phyloP scores from a whole-genome alignment of 2,113 vertebrate genomes.

The Salminus brasiliensis region DNA sequence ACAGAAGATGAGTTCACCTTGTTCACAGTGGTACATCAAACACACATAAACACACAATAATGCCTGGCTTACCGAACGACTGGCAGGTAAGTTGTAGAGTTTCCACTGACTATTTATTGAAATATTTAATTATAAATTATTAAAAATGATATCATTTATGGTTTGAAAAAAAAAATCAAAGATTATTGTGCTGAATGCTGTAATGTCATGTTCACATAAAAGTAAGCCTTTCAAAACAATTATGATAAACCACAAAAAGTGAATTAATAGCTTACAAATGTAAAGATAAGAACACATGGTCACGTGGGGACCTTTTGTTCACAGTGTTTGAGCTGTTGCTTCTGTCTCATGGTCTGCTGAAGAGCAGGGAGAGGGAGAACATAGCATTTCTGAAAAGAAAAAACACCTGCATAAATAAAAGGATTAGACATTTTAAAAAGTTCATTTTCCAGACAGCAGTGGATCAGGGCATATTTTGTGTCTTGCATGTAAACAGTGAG shows the following conservation, averaged over 20 bases:
- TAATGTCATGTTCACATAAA: neutral
- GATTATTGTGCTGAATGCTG: neutral
- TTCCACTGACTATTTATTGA: slow-evolving; percentile 25
- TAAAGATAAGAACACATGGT: too few species aligned
- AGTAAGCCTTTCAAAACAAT: neutral
- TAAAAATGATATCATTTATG: too few species aligned
- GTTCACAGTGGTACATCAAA: slow-evolving; percentile 48
- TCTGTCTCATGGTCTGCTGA: slow-evolving; percentile 21
- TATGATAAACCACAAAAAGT: neutral
- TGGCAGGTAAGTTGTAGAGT: slow-evolving; percentile 16
- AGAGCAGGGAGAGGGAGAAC: slow-evolving; percentile 65
- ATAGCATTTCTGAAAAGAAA: slow-evolving; percentile 54
- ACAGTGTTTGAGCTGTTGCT: too few species aligned
- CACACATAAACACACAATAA: neutral
- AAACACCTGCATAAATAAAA: neutral
- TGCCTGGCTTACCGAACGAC: neutral
- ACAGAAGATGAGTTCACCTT: slow-evolving; percentile 17
- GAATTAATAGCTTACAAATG: neutral
- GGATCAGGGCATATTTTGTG: neutral
- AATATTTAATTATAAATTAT: too few species aligned
- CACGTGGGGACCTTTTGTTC: too few species aligned
- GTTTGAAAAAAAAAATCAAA: neutral
- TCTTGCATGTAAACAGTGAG: neutral
- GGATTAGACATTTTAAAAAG: neutral
- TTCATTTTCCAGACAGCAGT: neutral